Base-by-base conservation (phyloP, 2,888 invertebrate species). In the Dione vanillae region DNA sequence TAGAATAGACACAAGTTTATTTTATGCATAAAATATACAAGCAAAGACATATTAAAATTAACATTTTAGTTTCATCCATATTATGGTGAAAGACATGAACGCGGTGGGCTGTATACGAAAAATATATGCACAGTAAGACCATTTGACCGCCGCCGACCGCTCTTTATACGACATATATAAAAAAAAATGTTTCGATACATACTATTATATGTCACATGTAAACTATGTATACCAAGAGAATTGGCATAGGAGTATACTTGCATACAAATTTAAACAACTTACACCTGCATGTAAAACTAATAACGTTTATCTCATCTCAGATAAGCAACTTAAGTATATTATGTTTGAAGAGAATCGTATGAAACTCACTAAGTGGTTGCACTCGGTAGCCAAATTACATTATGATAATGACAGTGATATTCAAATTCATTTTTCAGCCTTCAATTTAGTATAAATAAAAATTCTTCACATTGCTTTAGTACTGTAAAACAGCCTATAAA, bases 351-450 rank as follows among this genome's bases (percentile, higher is more conserved):
- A 37, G 54, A 37, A 54, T 16, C 9, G n/a, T 35, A 35, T 35
- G n/a, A 54, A 27, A 27, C 27, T 52, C 27, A 35, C 27, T 54
- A 35, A 54, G 54, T 35, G 35, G n/a, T 14, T 35, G 10, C 35
- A 54, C 35, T n/a, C n/a, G 54, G n/a, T 35, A 35, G 35, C 10
- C 3, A n/a, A 54, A 54, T 35, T n/a, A 35, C n/a, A 35, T 35
- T 54, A 35, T 54, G 54, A 35, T 54, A 35, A 54, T 54, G 14
- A 35, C 14, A 54, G 8, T 35, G 54, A 54, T 35, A 35, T 35
- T 35, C 7, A 54, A 54, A n/a, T 35, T n/a, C 52, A 0, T n/a
- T 52, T 14, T 52, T 27, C 8, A 2, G 8, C 27, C 27, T 54
- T 27, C n/a, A n/a, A 14, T 54, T 54, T 54, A n/a, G 8, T 37